Evolutionary conservation across 2,888 invertebrate genomes (phyloP).

Genomic region (Smittia sp.): DNA sequence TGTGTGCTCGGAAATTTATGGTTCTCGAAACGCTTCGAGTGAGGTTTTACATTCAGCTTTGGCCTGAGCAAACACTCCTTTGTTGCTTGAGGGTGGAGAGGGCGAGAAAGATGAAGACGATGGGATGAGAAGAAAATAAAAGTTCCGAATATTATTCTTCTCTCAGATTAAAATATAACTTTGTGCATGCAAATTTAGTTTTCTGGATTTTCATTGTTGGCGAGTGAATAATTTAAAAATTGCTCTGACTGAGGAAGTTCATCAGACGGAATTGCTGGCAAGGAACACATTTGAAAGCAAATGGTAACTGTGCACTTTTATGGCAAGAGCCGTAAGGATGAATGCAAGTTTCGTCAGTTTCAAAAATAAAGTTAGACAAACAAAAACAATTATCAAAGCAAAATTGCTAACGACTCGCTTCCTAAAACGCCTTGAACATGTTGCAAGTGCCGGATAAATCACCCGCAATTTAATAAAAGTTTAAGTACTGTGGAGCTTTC

Average conservation of each 20-base stretch:
- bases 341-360: too few species aligned
- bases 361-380: too few species aligned
- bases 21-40: neutral
- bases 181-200: constrained; percentile 22
- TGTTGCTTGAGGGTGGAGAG: neutral
- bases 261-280: constrained; percentile 9
- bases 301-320: too few species aligned
- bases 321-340: too few species aligned
- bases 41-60: neutral
- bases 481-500: too few species aligned
- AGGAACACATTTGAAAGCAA: too few species aligned
- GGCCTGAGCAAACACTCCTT: neutral
- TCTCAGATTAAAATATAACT: constrained; percentile 22
- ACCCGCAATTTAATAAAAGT: too few species aligned
- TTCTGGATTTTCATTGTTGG: neutral
- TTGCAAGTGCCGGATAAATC: too few species aligned
- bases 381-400: too few species aligned
- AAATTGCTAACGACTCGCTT: too few species aligned
- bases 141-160: neutral
- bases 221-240: neutral
- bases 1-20: neutral
- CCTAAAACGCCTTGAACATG: too few species aligned
- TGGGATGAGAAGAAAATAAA: neutral
- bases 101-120: neutral
- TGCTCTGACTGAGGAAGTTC: neutral